Percentiles rank a stretch among this genome's conserved stretches.
Conservation (phyloP, 2,113 vertebrate species). For the Paratilapia polleni region DNA sequence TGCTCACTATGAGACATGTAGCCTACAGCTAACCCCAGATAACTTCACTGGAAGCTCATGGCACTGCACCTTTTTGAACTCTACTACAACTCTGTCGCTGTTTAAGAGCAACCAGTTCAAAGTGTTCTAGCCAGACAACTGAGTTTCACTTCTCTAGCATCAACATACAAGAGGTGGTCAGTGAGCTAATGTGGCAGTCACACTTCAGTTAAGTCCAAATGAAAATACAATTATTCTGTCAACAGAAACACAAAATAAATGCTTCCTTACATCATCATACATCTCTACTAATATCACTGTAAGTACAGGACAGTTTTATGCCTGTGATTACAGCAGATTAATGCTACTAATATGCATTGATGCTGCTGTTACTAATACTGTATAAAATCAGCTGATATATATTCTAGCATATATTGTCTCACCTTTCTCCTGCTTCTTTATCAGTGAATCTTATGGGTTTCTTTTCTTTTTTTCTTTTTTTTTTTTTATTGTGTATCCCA, state of each 20-base stretch:
- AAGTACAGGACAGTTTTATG: too few relatives aligned
- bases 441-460: background rate
- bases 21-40: background rate
- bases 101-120: background rate
- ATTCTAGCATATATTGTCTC: too few relatives aligned
- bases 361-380: too few relatives aligned
- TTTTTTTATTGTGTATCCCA: background rate
- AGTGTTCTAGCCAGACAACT: too few relatives aligned
- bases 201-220: background rate
- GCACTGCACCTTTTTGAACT: background rate
- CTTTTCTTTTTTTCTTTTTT: background rate
- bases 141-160: background rate
- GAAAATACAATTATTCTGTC: background rate
- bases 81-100: background rate
- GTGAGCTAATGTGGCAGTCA: background rate
- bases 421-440: background rate
- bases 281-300: too few relatives aligned
- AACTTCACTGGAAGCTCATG: background rate
- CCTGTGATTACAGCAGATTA: too few relatives aligned
- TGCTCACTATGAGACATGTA: background rate
- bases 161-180: fast-evolving
- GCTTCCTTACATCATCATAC: too few relatives aligned
- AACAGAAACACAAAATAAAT: too few relatives aligned
- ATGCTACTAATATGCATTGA: too few relatives aligned
- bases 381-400: too few relatives aligned